Conservation (phyloP, 2,113 vertebrate genomes). For the Notarius quadriscutis region DNA sequence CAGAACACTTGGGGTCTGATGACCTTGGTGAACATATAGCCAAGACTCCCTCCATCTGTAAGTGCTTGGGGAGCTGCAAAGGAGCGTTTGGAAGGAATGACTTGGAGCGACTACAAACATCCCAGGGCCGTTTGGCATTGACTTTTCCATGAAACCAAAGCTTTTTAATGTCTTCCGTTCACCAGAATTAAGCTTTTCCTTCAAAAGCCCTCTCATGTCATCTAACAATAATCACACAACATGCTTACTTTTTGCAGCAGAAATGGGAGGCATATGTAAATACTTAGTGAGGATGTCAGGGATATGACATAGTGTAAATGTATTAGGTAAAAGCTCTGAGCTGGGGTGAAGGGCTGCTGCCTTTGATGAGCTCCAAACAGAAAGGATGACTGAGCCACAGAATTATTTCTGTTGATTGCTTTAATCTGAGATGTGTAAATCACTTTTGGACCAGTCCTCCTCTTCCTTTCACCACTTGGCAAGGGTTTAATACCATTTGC, state of each 20-base stretch:
- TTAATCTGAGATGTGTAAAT: slow-evolving; percentile 65
- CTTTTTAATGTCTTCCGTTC: slow-evolving; percentile 66
- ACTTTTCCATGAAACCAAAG: slow-evolving; percentile 68
- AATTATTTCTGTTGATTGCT: slow-evolving; percentile 62
- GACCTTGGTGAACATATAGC: slow-evolving; percentile 63
- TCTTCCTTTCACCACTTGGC: slow-evolving; percentile 26
- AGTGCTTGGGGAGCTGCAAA: slow-evolving; percentile 62
- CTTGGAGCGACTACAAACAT: slow-evolving; percentile 66
- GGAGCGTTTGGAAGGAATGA: slow-evolving; percentile 55
- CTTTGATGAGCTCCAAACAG: slow-evolving; percentile 63
- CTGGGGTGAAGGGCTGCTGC: slow-evolving; percentile 49
- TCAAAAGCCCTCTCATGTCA: slow-evolving; percentile 58
- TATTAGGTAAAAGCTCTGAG: slow-evolving; percentile 62
- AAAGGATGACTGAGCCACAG: slow-evolving; percentile 60
- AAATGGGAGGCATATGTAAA: slow-evolving; percentile 65
- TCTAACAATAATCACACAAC: slow-evolving; percentile 60
- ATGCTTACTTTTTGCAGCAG: slow-evolving; percentile 49
- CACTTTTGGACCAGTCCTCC: slow-evolving; percentile 49
- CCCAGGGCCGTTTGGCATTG: slow-evolving; percentile 66
- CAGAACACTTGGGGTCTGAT: slow-evolving; percentile 49
- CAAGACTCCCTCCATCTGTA: slow-evolving; percentile 67
- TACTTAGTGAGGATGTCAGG: slow-evolving; percentile 58
- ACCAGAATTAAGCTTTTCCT: slow-evolving; percentile 62
- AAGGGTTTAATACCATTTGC: slow-evolving; percentile 41
- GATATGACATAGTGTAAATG: slow-evolving; percentile 60